A percentile compares a stretch with the other conserved stretches of the same genome.
Evolutionary conservation across 2,797 vertebrate genomes (phyloP).

Genomic region (Tauraco hartlaubi): DNA sequence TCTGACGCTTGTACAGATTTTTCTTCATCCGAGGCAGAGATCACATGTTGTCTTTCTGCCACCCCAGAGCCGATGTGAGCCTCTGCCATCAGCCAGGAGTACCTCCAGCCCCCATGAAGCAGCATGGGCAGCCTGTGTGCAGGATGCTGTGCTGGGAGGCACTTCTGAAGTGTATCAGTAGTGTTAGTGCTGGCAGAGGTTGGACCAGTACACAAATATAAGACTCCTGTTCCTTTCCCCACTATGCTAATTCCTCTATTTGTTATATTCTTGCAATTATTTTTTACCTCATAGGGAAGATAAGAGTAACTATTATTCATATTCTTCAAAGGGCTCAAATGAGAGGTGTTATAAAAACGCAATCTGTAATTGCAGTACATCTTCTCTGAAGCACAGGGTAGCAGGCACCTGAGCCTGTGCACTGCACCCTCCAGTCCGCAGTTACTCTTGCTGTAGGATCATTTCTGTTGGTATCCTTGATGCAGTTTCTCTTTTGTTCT

Average conservation of each 20-base stretch:
- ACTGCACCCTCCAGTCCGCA: neutral
- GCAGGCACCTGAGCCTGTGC: no score
- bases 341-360: neutral
- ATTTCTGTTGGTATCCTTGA: neutral
- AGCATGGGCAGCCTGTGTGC: neutral
- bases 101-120: neutral
- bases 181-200: neutral
- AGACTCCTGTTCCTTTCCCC: neutral
- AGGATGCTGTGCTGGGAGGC: neutral
- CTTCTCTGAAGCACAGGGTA: neutral
- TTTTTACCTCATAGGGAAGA: neutral
- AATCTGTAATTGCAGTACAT: neutral
- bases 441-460: neutral
- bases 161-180: neutral
- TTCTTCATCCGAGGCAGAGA: neutral
- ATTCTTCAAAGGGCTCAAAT: neutral
- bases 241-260: neutral
- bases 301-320: neutral
- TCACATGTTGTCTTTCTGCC: neutral
- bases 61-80: neutral
- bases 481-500: neutral
- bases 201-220: neutral
- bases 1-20: neutral
- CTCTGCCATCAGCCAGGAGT: neutral
- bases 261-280: neutral